A percentile compares a stretch with the other conserved stretches of the same genome.
Evolutionary conservation across 35 echinoderm and acorn worm species (phyloP).

Genomic region (Nesometra sesokonis): DNA sequence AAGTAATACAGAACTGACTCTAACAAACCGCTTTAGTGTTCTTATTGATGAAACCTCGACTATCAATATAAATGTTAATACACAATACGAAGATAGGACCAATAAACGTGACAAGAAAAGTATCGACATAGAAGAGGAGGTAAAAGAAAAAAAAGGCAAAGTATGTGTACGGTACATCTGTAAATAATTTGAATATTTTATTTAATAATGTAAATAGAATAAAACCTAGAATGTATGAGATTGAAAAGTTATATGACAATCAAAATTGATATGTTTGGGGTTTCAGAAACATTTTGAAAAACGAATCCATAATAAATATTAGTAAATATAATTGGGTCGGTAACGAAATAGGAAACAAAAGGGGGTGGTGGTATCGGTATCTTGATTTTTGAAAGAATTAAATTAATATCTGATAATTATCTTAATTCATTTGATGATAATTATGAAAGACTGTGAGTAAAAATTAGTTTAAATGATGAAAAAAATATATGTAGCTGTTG

Average conservation of each 20-base stretch:
- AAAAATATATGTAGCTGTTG: too few species aligned
- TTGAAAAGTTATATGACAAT: neutral
- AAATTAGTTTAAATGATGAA: neutral
- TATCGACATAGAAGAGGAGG: neutral
- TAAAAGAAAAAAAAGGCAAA: neutral
- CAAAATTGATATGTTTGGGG: neutral
- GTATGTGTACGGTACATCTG: neutral
- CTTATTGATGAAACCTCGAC: neutral
- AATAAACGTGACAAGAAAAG: neutral
- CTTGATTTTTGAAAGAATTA: too few species aligned
- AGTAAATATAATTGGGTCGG: neutral
- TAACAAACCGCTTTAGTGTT: neutral
- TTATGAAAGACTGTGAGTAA: too few species aligned
- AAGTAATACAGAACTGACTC: neutral
- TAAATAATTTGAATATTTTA: neutral
- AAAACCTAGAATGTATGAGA: neutral
- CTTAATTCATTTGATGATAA: too few species aligned
- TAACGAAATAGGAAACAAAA: neutral
- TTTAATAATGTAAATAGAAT: too few species aligned
- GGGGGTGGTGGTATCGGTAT: too few species aligned
- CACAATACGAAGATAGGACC: neutral
- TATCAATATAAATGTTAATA: too few species aligned
- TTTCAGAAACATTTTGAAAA: neutral
- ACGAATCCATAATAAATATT: neutral
- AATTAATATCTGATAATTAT: too few species aligned